phyloP scores from a whole-genome alignment of 2,797 vertebrate genomes.

The Limosa lapponica region DNA sequence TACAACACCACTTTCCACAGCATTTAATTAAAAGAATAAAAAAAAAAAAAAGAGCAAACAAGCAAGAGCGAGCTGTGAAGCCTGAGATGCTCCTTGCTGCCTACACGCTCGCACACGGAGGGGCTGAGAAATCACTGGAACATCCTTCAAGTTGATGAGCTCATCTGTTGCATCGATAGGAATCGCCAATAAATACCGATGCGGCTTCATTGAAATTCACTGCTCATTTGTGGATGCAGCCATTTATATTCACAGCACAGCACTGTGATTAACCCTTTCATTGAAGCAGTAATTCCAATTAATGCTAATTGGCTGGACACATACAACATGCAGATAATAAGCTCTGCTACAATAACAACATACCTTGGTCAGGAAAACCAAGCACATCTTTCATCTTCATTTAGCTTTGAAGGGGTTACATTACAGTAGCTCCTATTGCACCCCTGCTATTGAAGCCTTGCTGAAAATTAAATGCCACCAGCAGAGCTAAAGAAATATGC shows the following conservation, averaged over 20 bases:
- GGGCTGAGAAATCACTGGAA: not conserved
- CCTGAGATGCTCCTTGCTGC: not conserved
- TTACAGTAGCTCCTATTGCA: not conserved
- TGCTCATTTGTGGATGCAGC: not conserved
- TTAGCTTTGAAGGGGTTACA: conserved; percentile 40
- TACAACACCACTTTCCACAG: conserved; percentile 13
- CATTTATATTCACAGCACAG: not conserved
- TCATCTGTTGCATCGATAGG: not conserved
- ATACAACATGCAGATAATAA: not conserved
- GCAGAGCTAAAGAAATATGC: conserved; percentile 44
- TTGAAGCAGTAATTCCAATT: not conserved
- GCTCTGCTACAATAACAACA: not conserved
- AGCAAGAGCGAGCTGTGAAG: not conserved
- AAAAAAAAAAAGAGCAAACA: conserved; percentile 35
- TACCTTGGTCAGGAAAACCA: not conserved
- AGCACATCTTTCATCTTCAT: conserved; percentile 35
- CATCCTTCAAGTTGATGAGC: conserved; percentile 37
- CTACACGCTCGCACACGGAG: not conserved
- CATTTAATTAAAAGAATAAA: conserved; percentile 57
- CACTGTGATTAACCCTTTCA: conserved; percentile 42
- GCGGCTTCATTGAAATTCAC: not conserved
- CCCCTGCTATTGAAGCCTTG: not conserved
- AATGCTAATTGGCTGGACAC: not conserved
- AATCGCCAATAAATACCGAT: not conserved
- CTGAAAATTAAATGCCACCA: conserved; percentile 66